Conservation (phyloP, 2,797 vertebrate species). For the Odontamblyopus lacepedii region DNA sequence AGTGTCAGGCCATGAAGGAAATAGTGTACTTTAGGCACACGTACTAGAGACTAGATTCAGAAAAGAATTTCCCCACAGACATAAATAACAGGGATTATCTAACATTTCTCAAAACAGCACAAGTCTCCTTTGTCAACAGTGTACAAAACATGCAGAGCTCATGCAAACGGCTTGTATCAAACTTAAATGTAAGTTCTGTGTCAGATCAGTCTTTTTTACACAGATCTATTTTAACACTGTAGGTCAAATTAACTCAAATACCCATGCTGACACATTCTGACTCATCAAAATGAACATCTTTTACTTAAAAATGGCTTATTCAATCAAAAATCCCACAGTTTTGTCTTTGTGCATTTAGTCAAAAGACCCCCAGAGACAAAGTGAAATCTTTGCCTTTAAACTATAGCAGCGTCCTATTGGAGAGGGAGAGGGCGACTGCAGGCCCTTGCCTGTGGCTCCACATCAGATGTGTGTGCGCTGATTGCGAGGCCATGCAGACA, state of each 20-base stretch:
- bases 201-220: neutral
- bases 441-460: slow-evolving; percentile 45
- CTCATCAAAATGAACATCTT: slow-evolving; percentile 5
- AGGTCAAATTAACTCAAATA: slow-evolving; percentile 9
- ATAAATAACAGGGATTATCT: slow-evolving; percentile 1
- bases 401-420: slow-evolving; percentile 19
- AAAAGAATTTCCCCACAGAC: slow-evolving; percentile 6
- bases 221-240: slow-evolving; percentile 10
- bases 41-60: neutral
- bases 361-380: slow-evolving; percentile 28
- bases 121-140: neutral
- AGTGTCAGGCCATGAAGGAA: neutral
- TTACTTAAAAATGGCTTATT: slow-evolving; percentile 1
- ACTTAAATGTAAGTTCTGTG: slow-evolving; percentile 1
- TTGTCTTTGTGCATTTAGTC: slow-evolving; percentile 16
- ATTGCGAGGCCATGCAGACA: slow-evolving; percentile 27
- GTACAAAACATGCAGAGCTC: neutral
- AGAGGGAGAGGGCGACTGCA: slow-evolving; percentile 25
- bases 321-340: slow-evolving; percentile 15
- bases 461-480: slow-evolving; percentile 30
- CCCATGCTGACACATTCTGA: neutral
- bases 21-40: neutral
- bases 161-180: neutral
- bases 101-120: slow-evolving; percentile 1
- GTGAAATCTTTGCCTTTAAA: slow-evolving; percentile 35